These are phyloP conservation scores for Tylochromis polylepis DNA, from an alignment of 2,113 vertebrate genomes.

Conservation along the genomic window DNA sequence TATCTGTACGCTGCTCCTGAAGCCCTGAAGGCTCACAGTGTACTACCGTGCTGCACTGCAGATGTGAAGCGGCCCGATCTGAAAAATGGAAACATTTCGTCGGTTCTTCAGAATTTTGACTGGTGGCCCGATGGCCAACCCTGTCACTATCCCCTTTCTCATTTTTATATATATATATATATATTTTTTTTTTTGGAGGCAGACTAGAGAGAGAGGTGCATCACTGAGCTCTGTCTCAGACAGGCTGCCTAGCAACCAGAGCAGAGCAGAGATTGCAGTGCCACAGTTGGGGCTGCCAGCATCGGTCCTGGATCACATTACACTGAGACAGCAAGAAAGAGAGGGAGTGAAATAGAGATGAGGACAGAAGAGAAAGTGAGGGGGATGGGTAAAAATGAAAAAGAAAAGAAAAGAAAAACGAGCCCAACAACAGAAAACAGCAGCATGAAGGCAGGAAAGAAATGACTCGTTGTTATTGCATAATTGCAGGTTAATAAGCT, in stretches of 20 bases:
- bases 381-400: conserved; percentile 34
- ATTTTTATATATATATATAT: background rate
- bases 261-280: conserved; percentile 61
- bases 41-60: conserved; percentile 44
- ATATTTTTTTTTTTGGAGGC: conserved; percentile 14
- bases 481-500: conserved; percentile 18
- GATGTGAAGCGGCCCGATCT: conserved; percentile 29
- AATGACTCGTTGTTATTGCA: background rate
- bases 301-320: conserved; percentile 68
- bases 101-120: conserved; percentile 21
- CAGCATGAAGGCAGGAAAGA: background rate
- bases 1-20: background rate
- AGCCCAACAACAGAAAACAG: conserved; percentile 12
- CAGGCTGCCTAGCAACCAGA: conserved; percentile 69
- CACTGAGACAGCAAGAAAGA: conserved; percentile 70
- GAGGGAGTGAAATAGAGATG: conserved; percentile 54
- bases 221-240: conserved; percentile 42
- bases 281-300: conserved; percentile 66
- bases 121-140: conserved; percentile 1
- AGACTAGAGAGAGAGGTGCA: conserved; percentile 44
- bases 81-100: background rate
- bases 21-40: background rate
- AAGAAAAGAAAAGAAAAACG: conserved; percentile 37
- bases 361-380: conserved; percentile 46
- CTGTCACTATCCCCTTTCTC: background rate